Base-by-base conservation (phyloP, 2,888 invertebrate genomes). In the Drosophila mercatorum region DNA sequence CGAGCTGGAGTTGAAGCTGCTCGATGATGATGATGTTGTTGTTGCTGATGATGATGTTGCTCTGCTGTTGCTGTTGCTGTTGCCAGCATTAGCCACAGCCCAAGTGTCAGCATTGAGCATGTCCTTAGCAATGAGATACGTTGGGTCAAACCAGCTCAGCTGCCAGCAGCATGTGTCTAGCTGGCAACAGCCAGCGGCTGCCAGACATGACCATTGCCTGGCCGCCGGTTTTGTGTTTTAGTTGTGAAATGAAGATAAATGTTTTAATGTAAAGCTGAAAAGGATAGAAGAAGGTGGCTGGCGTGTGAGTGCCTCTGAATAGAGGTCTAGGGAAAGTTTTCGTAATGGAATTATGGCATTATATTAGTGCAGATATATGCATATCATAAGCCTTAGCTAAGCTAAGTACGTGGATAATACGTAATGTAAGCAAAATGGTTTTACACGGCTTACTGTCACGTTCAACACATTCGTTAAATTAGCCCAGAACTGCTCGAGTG, bases 231-330 rank as follows among this genome's bases (percentile, higher is more conserved):
- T 51, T 46, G 58, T 60, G 59, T 62, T 64, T 62, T 62, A 60
- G 59, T 72, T 68, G 57, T 70, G 71, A 80, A 83, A 85, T 78
- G 74, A 83, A 81, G 86, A 85, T 81, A 78, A 85, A 85, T 83
- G 83, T 75, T 83, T 66, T 60, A 83, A 75, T 81, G 79, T 68
- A 77, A 79, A 84, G 81, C 78, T 81, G 68, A 66, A 75, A 72
- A 41, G 75, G 31, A 34, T 51, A 17, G 47, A 64, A 17, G 47
- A 64, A 40, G 34, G 55, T 51, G 12, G 14, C 52, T 63, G 77
- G 5, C 4, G 47, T 49, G 31, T 49, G 8, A n/a, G 31, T 76
- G 59, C 22, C 43, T 46, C 28, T 28, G 51, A 51, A 51, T 51
- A 36, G 51, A 51, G 51, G 38, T 17, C 49, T 43, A 61, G 60